Percentiles rank a stretch among this genome's conserved stretches.
Conservation (phyloP, 2,797 vertebrate genomes). For the Moxostoma hubbsi region DNA sequence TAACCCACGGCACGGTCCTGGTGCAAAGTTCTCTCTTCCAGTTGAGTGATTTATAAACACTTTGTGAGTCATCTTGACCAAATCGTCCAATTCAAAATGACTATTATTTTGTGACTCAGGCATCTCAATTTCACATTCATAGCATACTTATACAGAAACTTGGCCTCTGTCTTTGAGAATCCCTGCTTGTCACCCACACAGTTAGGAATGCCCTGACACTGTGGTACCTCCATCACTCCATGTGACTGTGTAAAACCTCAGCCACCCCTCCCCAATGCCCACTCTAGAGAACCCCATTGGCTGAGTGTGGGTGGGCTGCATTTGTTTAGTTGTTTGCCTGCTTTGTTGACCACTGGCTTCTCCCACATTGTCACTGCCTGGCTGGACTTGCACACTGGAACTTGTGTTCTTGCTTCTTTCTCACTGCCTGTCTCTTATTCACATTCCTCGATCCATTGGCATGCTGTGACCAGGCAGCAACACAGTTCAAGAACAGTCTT, state of each 20-base stretch:
- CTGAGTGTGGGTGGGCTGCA: constrained; percentile 57
- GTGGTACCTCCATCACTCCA: constrained; percentile 59
- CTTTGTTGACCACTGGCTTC: constrained; percentile 56
- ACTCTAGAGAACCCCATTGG: constrained; percentile 57
- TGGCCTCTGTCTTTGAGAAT: constrained; percentile 60
- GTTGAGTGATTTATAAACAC: no score
- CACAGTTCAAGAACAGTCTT: constrained; percentile 97
- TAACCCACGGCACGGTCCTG: no score
- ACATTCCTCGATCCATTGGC: constrained; percentile 8
- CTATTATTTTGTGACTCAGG: neutral
- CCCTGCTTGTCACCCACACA: constrained; percentile 66
- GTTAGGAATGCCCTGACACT: constrained; percentile 75
- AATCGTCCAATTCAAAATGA: neutral
- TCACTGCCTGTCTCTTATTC: constrained; percentile 38
- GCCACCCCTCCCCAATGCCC: constrained; percentile 36
- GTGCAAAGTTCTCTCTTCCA: no score
- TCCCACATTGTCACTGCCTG: constrained; percentile 62
- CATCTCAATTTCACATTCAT: neutral
- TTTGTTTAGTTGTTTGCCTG: constrained; percentile 59
- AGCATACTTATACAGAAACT: constrained; percentile 3
- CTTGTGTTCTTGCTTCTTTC: constrained; percentile 67
- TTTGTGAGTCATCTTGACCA: no score
- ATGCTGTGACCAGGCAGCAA: constrained; percentile 83
- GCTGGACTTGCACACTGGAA: constrained; percentile 58
- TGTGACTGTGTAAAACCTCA: constrained; percentile 43